Conservation (phyloP, 1,140 invertebrate species). For the Eufriesea mexicana region DNA sequence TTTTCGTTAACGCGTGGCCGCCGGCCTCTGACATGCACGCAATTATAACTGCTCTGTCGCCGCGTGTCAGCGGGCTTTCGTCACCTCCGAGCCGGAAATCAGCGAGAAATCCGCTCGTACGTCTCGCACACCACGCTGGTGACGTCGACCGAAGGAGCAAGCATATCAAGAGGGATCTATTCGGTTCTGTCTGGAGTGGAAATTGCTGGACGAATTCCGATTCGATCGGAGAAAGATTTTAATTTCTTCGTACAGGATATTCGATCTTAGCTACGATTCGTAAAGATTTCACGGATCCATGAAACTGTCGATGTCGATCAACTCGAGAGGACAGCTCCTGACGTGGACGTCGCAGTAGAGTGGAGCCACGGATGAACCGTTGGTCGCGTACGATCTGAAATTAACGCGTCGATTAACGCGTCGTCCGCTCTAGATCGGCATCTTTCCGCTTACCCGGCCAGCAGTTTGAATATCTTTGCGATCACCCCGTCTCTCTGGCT, state of each 20-base stretch:
- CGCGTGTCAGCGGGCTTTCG: slow-evolving; percentile 38
- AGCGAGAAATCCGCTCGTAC: neutral
- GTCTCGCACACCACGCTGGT: neutral
- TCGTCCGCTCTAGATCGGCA: neutral
- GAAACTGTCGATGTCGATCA: slow-evolving; percentile 76
- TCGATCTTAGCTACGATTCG: neutral
- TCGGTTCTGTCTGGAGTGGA: no score
- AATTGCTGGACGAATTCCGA: no score
- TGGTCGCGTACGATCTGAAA: slow-evolving; percentile 70
- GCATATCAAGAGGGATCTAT: no score
- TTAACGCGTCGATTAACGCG: neutral
- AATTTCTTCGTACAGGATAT: neutral
- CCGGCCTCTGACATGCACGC: slow-evolving; percentile 39
- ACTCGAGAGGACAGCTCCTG: slow-evolving; percentile 76
- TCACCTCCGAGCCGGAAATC: neutral
- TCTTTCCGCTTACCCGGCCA: slow-evolving; percentile 69
- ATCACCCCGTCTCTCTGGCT: slow-evolving; percentile 71
- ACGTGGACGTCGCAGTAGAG: slow-evolving; percentile 74
- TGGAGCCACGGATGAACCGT: slow-evolving; percentile 66
- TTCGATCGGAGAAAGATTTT: neutral
- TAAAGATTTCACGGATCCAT: slow-evolving; percentile 7
- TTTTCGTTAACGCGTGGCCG: slow-evolving; percentile 68
- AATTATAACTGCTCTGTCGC: slow-evolving; percentile 71
- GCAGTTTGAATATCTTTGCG: slow-evolving; percentile 76
- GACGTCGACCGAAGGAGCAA: neutral